Percentiles rank a stretch among this genome's conserved stretches.
Conservation (phyloP, 2,888 invertebrate genomes). For the Athripsodes cinereus region DNA sequence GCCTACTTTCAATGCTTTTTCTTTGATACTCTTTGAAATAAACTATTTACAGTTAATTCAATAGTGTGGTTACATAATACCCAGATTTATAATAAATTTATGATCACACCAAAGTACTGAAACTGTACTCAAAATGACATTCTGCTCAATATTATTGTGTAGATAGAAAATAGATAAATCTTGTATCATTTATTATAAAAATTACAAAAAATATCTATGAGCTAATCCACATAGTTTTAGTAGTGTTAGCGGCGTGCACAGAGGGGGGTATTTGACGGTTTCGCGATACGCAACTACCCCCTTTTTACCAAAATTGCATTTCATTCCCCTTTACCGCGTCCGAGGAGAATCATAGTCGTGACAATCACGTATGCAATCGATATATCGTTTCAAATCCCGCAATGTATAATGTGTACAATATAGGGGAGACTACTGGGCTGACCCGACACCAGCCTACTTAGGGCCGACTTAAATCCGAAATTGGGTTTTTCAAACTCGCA, state of each 20-base stretch:
- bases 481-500: constrained; percentile 56
- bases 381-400: constrained; percentile 27
- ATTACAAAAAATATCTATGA: neutral
- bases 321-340: constrained; percentile 10
- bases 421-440: constrained; percentile 22
- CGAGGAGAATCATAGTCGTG: constrained; percentile 17
- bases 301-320: constrained; percentile 1
- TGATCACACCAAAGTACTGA: no score
- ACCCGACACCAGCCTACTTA: constrained; percentile 40
- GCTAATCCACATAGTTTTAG: neutral
- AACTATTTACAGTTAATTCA: no score
- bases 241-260: neutral
- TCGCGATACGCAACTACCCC: neutral
- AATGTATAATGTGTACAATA: constrained; percentile 22
- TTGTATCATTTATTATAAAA: neutral
- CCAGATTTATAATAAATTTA: no score
- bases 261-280: neutral
- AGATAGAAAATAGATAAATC: neutral
- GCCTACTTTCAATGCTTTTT: no score
- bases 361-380: constrained; percentile 28
- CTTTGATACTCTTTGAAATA: no score
- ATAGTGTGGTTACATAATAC: no score
- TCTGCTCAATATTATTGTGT: no score
- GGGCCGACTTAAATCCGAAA: constrained; percentile 56
- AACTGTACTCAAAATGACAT: no score